Percentiles rank a stretch among this genome's conserved stretches.
These are phyloP conservation scores for Otocyon megalotis DNA, from an alignment of 2,113 vertebrate genomes.

Conservation along the genomic window DNA sequence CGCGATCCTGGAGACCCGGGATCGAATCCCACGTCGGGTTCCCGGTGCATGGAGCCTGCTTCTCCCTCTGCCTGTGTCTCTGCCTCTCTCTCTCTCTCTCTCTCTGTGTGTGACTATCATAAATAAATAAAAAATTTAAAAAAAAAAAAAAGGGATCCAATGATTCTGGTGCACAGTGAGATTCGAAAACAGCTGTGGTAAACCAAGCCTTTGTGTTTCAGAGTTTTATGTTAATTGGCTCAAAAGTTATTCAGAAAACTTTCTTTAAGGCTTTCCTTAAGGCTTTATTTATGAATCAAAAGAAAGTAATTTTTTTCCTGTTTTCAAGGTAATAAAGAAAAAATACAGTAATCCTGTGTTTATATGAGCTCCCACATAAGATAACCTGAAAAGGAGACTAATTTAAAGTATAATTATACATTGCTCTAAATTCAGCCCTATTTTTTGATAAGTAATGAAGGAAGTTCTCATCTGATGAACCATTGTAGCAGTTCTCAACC, in stretches of 20 bases:
- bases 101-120: too few relatives aligned
- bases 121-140: too few relatives aligned
- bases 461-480: neutral
- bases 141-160: too few relatives aligned
- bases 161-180: neutral
- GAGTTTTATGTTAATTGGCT: neutral
- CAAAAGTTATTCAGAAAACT: neutral
- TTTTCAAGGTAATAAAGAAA: constrained; percentile 3
- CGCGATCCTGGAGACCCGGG: too few relatives aligned
- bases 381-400: neutral
- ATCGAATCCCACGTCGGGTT: too few relatives aligned
- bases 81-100: too few relatives aligned
- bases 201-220: neutral
- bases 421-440: neutral
- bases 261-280: neutral
- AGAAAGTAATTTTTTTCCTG: neutral
- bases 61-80: too few relatives aligned
- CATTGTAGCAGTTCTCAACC: neutral
- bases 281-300: neutral
- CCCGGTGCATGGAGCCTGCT: too few relatives aligned
- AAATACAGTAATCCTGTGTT: neutral
- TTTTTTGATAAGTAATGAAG: neutral
- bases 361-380: neutral
- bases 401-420: neutral
- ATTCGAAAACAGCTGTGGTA: neutral